Percentiles rank a stretch among this genome's conserved stretches.
phyloP scores from a whole-genome alignment of 2,797 vertebrate species.

The Neosalanx taihuensis region DNA sequence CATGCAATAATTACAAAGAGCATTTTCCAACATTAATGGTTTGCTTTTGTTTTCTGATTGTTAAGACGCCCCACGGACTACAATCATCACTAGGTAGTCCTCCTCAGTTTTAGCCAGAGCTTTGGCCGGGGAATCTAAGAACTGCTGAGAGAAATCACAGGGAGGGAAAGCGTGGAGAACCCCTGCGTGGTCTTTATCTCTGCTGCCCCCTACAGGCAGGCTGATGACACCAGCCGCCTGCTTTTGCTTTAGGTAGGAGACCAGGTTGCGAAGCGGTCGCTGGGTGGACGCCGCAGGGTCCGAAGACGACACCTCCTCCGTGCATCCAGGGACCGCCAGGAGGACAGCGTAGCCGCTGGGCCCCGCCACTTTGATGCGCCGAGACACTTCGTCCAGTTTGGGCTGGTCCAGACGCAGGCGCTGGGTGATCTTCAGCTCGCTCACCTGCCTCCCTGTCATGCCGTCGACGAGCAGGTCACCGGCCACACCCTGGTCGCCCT shows the following conservation, averaged over 20 bases:
- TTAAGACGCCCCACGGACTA: slow-evolving; percentile 98
- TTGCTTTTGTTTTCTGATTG: slow-evolving; percentile 64
- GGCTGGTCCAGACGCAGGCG: slow-evolving; percentile 98
- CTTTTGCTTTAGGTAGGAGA: slow-evolving; percentile 99
- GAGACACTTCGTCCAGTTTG: slow-evolving; percentile 96
- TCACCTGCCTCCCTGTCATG: slow-evolving; percentile 85
- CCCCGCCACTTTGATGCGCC: slow-evolving; percentile 97
- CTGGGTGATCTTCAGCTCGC: slow-evolving; percentile 97
- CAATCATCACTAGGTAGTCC: slow-evolving; percentile 99
- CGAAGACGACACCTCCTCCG: slow-evolving; percentile 77
- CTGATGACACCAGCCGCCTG: slow-evolving; percentile 99
- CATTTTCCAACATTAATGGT: slow-evolving; percentile 51
- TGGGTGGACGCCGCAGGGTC: slow-evolving; percentile 88
- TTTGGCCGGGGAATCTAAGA: slow-evolving; percentile 98
- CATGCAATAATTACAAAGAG: slow-evolving; percentile 79
- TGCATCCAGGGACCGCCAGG: slow-evolving; percentile 87
- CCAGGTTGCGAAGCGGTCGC: slow-evolving; percentile 97
- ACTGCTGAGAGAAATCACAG: slow-evolving; percentile 99
- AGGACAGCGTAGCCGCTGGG: slow-evolving; percentile 93
- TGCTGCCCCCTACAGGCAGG: slow-evolving; percentile 94
- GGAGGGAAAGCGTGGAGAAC: slow-evolving; percentile 99
- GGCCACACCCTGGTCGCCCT: slow-evolving; percentile 91
- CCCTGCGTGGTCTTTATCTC: slow-evolving; percentile 98
- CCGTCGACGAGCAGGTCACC: slow-evolving; percentile 88
- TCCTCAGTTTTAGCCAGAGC: slow-evolving; percentile 98